Conservation (phyloP, 2,113 vertebrate genomes). For the Panurus biarmicus region DNA sequence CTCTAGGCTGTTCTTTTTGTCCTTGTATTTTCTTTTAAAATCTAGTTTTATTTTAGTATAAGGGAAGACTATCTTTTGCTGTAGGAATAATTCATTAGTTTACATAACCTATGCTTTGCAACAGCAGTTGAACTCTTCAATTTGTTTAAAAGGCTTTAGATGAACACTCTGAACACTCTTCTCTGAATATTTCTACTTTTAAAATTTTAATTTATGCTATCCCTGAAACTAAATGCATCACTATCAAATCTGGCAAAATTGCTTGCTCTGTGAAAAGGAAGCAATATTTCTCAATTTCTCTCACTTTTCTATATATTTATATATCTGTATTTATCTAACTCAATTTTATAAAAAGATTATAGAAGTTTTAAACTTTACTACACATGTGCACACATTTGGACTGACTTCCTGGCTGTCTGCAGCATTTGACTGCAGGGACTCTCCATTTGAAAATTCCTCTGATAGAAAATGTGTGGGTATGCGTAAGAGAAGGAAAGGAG, state of each 20-base stretch:
- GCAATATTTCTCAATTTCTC: background rate
- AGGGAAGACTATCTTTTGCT: background rate
- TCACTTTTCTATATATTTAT: background rate
- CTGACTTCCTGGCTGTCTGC: background rate
- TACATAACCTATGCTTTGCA: background rate
- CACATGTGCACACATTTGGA: background rate
- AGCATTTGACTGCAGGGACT: background rate
- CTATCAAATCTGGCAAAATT: background rate
- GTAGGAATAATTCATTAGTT: background rate
- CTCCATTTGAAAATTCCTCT: background rate
- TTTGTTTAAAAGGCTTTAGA: conserved; percentile 27
- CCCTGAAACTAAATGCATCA: background rate
- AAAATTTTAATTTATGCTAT: background rate
- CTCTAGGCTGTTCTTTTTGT: background rate
- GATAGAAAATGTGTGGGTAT: background rate
- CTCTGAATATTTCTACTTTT: background rate
- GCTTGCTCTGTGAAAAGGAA: background rate
- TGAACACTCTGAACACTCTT: background rate
- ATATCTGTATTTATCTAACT: background rate
- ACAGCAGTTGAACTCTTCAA: background rate
- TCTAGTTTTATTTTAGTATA: background rate
- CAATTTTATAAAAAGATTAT: background rate
- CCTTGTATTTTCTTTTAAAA: background rate
- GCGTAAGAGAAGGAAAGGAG: background rate
- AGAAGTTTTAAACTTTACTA: background rate